Evolutionary conservation across 2,113 vertebrate species (phyloP).

Genomic region (Otocyon megalotis): DNA sequence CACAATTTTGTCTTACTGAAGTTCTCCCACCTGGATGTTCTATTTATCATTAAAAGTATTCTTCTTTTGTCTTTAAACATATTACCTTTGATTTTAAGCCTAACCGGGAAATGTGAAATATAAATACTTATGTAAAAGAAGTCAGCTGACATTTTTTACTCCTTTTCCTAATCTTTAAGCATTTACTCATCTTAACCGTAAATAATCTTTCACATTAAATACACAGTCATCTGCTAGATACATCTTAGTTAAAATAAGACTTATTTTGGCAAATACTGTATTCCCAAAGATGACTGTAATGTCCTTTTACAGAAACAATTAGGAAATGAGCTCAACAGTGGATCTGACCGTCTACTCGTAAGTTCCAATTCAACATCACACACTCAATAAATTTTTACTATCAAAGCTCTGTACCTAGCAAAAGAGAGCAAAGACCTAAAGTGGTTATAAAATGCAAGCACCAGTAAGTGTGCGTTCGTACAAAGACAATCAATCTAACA

Average conservation of each 20-base stretch:
- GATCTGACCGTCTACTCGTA: neutral
- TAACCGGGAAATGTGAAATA: slow-evolving; percentile 51
- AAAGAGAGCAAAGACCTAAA: slow-evolving; percentile 48
- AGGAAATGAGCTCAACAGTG: slow-evolving; percentile 50
- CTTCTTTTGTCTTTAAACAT: slow-evolving; percentile 34
- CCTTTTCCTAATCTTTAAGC: slow-evolving; percentile 46
- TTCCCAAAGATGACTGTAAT: slow-evolving; percentile 10
- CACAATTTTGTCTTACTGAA: slow-evolving; percentile 44
- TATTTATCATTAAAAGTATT: slow-evolving; percentile 22
- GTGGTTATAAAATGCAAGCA: neutral
- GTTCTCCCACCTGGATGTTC: slow-evolving; percentile 6
- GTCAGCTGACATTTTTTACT: slow-evolving; percentile 50
- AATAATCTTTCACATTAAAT: slow-evolving; percentile 58
- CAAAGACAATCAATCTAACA: neutral
- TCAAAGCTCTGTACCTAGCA: neutral
- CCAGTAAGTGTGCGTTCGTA: neutral
- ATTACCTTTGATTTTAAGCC: slow-evolving; percentile 44
- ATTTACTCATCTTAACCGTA: slow-evolving; percentile 55
- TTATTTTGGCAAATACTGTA: neutral
- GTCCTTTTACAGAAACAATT: slow-evolving; percentile 3
- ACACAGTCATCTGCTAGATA: neutral
- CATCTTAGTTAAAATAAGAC: slow-evolving; percentile 45
- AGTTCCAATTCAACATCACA: neutral
- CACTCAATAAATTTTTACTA: slow-evolving; percentile 31
- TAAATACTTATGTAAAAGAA: slow-evolving; percentile 34